Evolutionary conservation across 2,888 invertebrate species (phyloP), one percentile per base, ranked within the genome.

Genomic region (Drosophila buzzatii): DNA sequence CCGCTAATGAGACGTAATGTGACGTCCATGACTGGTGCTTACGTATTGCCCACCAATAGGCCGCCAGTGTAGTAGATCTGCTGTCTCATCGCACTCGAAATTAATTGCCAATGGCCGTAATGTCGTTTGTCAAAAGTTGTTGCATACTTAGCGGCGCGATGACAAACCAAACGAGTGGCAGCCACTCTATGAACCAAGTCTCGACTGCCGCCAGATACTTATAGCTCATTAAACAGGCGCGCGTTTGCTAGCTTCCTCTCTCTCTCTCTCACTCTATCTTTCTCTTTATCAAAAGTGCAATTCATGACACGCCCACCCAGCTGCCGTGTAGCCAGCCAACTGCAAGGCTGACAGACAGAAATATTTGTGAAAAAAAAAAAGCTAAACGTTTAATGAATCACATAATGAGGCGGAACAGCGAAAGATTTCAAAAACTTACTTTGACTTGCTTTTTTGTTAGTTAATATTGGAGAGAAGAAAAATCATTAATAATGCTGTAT

Each of bases 1-100:
- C 60, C 73, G 70, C 74, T 86, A 86, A 89, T 86, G 88, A 86
- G 90, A 88, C 81, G 85, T 89, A 86, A 86, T 89, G 85, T 79
- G 87, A 76, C 73, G 49, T 59, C 73, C 82, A 80, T 87, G 87
- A 87, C 87, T 78, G 59, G 79, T 55, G 49, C 18, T 57, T 51
- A 20, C 33, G 16, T 18, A 57, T 2, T 33, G 44, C 9, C 58
- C 23, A 3, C 58, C 35, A 37, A 42, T 47, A 31, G 56, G 39
- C 42, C 45, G 56, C 12, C 42, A 49, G 33, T 27, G 27, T 27
- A 35, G 67, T 16, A 18, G 39, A 61, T 37, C 12, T 53, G 56
- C 64, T 70, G 69, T 69, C 74, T 86, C 86, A 89, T 51, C 27
- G 44, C 44, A 27, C 55, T 41, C 57, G 27, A 62, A 82, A 86